Conservation (phyloP, 2,888 invertebrate genomes). For the Rambutsinella grinnellia region DNA sequence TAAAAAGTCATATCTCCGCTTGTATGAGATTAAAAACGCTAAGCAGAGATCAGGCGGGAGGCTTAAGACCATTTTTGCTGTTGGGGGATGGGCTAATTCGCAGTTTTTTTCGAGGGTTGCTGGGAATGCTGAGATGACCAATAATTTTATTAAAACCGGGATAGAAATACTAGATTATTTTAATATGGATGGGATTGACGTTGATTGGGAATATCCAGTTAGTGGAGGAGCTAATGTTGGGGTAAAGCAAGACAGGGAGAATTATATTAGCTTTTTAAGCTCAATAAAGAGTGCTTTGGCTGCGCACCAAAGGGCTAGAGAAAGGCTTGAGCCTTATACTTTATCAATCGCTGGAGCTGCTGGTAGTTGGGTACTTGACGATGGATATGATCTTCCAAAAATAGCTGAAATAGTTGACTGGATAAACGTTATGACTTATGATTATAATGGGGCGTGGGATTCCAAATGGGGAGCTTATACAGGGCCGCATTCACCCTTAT, state of each 20-base stretch:
- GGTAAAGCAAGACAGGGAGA: background rate
- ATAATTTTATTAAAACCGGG: no score
- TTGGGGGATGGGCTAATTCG: constrained; percentile 11
- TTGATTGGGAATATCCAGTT: constrained; percentile 29
- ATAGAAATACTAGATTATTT: constrained; percentile 5
- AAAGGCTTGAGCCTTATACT: background rate
- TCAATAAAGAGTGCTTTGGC: background rate
- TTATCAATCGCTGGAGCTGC: constrained; percentile 23
- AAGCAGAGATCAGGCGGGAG: background rate
- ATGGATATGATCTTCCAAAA: constrained; percentile 8
- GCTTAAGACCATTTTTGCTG: constrained; percentile 3
- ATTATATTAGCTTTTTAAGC: constrained; percentile 12
- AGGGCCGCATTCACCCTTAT: no score
- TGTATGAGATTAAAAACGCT: background rate
- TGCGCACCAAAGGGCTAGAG: background rate
- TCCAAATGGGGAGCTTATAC: constrained; percentile 29
- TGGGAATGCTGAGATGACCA: background rate
- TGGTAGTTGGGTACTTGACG: constrained; percentile 12
- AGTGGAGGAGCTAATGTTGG: constrained; percentile 20
- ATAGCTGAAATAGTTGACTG: constrained; percentile 5
- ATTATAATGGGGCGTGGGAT: constrained; percentile 26
- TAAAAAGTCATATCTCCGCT: background rate
- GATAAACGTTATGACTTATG: constrained; percentile 27
- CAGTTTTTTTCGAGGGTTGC: constrained; percentile 2
- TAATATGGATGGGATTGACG: constrained; percentile 11